Evolutionary conservation across 2,888 invertebrate genomes (phyloP), one percentile per base, ranked within the genome.

Genomic region (Mythimna ferrago): DNA sequence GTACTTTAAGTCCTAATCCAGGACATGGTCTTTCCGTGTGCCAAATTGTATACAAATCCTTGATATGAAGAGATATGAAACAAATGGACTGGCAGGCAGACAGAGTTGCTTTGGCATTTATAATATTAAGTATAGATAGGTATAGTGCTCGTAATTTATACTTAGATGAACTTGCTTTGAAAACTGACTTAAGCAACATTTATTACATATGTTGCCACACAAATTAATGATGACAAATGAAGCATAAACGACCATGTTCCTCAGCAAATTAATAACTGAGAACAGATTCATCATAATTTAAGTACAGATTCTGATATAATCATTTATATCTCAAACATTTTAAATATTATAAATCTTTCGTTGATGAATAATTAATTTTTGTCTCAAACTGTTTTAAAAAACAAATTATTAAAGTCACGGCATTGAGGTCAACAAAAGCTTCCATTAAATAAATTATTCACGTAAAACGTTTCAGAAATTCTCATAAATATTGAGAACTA

Each of bases 401-500:
- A 68, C 65, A 74, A 81, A 78, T 80, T 26, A 67, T 73, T 75
- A 48, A 75, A 81, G 78, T 68, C 72, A 68, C 73, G 71, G 71
- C 60, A 66, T 75, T 65, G 82, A 83, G 80, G 85, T 83, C 79
- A 83, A 78, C 72, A 80, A 78, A 60, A 76, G 78, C 79, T 87
- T 81, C 75, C 73, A 78, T 89, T 88, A 87, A 89, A 91, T 92
- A 90, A 89, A 81, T 67, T 35, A 90, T 90, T 91, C 87, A 86
- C 81, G 83, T 86, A 77, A 85, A 84, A 82, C 73, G 63, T 61
- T 71, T 73, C 73, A 62, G 71, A 67, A 71, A 66, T 73, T 84
- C 87, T 88, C 88, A 89, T 88, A 89, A 90, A 91, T 90, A 91
- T 90, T 89, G 77, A 87, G 84, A 89, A 87, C 86, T 88, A 85